Percentiles rank a stretch among this genome's conserved stretches.
These are phyloP conservation scores for Takifugu bimaculatus DNA, from an alignment of 2,113 vertebrate genomes.

Conservation along the genomic window DNA sequence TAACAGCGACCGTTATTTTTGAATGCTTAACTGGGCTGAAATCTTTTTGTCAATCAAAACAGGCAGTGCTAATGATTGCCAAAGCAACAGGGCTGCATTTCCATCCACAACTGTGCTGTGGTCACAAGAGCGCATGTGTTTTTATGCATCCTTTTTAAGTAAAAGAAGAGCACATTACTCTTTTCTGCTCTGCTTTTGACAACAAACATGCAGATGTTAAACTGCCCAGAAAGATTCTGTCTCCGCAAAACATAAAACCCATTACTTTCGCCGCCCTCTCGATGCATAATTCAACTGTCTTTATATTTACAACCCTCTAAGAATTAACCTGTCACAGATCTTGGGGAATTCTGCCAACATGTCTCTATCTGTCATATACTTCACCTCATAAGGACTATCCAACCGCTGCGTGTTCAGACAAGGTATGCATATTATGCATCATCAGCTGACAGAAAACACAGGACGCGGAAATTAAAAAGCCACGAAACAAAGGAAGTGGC, in stretches of 20 bases:
- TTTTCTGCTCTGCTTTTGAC: slow-evolving; percentile 6
- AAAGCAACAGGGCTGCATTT: too few species aligned
- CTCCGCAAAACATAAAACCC: slow-evolving; percentile 31
- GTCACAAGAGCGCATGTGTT: too few species aligned
- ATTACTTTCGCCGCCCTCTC: slow-evolving; percentile 45
- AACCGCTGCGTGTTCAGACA: slow-evolving; percentile 43
- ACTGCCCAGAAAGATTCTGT: slow-evolving; percentile 33
- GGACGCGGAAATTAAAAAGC: slow-evolving; percentile 67
- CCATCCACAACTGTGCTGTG: too few species aligned
- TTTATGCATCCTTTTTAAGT: not conserved
- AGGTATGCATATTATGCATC: slow-evolving; percentile 60
- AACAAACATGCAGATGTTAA: slow-evolving; percentile 44
- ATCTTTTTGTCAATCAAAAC: too few species aligned
- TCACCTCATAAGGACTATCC: slow-evolving; percentile 34
- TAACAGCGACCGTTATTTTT: too few species aligned
- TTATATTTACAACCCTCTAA: slow-evolving; percentile 65
- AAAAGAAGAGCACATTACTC: slow-evolving; percentile 3
- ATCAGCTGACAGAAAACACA: slow-evolving; percentile 67
- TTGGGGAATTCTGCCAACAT: slow-evolving; percentile 37
- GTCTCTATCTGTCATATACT: slow-evolving; percentile 57
- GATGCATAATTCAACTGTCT: slow-evolving; percentile 67
- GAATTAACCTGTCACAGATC: slow-evolving; percentile 63
- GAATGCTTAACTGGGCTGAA: too few species aligned
- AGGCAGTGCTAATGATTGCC: too few species aligned
- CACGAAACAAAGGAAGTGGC: slow-evolving; percentile 58